phyloP scores from a whole-genome alignment of 2,113 vertebrate genomes.

The Macrotis lagotis region DNA sequence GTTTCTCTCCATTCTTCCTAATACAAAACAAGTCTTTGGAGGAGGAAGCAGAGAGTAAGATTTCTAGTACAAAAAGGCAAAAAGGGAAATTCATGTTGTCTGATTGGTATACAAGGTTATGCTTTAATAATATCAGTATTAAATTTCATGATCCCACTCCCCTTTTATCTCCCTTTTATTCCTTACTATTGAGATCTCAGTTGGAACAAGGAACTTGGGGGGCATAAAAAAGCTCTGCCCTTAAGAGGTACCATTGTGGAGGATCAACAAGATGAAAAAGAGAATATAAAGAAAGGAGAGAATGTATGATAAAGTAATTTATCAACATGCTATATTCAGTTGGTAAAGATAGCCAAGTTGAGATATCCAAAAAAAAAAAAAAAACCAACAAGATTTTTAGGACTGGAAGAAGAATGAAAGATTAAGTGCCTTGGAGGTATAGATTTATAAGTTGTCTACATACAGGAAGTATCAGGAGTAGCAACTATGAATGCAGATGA shows the following conservation, averaged over 20 bases:
- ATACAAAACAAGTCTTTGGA: slow-evolving; percentile 5
- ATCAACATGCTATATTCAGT: slow-evolving; percentile 28
- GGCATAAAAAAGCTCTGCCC: slow-evolving; percentile 36
- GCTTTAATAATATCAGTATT: background rate
- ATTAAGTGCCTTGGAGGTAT: background rate
- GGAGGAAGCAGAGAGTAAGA: slow-evolving; percentile 4
- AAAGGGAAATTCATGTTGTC: background rate
- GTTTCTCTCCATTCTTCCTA: slow-evolving; percentile 17
- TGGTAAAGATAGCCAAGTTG: background rate
- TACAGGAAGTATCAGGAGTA: background rate
- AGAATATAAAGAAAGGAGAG: slow-evolving; percentile 6
- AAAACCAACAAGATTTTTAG: background rate
- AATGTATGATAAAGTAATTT: background rate
- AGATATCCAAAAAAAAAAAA: slow-evolving; percentile 11
- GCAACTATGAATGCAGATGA: background rate
- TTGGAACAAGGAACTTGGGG: background rate
- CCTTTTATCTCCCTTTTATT: background rate
- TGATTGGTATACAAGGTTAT: background rate
- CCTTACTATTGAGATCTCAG: background rate
- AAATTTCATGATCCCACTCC: background rate
- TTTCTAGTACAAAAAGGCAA: slow-evolving; percentile 30
- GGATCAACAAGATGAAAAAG: slow-evolving; percentile 35
- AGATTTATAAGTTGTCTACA: background rate
- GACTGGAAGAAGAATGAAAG: background rate
- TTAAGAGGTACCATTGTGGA: background rate